phyloP scores from a whole-genome alignment of 2,888 invertebrate genomes.

The Thera britannica region DNA sequence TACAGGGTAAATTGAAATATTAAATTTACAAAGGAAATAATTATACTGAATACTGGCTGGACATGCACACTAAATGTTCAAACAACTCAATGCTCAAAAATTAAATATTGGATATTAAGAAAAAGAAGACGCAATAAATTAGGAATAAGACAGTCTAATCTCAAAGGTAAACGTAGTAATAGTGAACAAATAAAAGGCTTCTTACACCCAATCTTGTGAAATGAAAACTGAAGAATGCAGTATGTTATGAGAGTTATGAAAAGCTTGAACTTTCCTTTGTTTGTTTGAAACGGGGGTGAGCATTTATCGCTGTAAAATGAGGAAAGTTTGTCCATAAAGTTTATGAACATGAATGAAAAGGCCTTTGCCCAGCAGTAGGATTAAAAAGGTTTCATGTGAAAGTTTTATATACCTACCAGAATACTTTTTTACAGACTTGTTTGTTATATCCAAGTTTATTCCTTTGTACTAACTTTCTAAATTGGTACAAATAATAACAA shows the following conservation, averaged over 20 bases:
- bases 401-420: background rate
- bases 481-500: too few relatives aligned
- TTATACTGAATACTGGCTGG: too few relatives aligned
- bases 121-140: too few relatives aligned
- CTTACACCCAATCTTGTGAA: constrained; percentile 11
- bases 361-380: constrained; percentile 5
- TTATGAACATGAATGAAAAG: constrained; percentile 6
- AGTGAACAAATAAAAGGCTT: background rate
- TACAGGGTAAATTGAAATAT: too few relatives aligned
- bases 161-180: background rate
- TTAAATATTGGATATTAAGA: too few relatives aligned
- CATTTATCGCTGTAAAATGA: constrained; percentile 24
- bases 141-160: background rate
- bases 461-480: too few relatives aligned
- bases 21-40: too few relatives aligned
- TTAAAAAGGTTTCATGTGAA: constrained; percentile 1
- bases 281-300: constrained; percentile 41
- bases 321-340: constrained; percentile 23
- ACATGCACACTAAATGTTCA: too few relatives aligned
- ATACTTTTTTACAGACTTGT: too few relatives aligned
- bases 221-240: constrained; percentile 26
- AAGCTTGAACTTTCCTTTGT: constrained; percentile 54
- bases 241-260: constrained; percentile 47
- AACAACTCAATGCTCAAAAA: too few relatives aligned
- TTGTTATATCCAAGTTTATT: too few relatives aligned